A percentile compares a stretch with the other conserved stretches of the same genome.
Evolutionary conservation across 2,113 vertebrate genomes (phyloP).

Genomic region (Buteo buteo): DNA sequence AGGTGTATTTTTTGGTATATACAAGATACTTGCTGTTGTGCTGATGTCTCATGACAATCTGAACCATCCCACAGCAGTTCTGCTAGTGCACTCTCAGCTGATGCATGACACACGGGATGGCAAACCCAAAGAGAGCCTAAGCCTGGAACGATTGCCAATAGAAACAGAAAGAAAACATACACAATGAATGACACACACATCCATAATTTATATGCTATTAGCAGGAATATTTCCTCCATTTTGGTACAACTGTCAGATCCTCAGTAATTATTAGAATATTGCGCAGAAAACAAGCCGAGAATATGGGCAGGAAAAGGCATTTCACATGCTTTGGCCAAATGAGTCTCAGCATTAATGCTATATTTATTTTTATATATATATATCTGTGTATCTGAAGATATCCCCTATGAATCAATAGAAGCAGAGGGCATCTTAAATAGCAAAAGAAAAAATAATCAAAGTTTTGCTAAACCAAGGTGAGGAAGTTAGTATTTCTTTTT

Average conservation of each 20-base stretch:
- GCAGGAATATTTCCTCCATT: neutral
- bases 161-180: neutral
- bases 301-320: neutral
- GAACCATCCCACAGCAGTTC: neutral
- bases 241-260: neutral
- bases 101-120: neutral
- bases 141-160: neutral
- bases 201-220: neutral
- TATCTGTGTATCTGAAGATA: neutral
- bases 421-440: neutral
- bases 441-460: neutral
- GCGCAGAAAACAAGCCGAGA: accelerated
- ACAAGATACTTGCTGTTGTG: neutral
- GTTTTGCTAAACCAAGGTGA: neutral
- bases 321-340: neutral
- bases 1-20: neutral
- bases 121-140: neutral
- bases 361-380: neutral
- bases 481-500: neutral
- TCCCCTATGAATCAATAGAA: neutral
- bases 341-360: neutral
- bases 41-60: neutral
- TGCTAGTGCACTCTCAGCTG: neutral
- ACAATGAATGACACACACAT: neutral
- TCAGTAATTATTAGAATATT: neutral